Percentiles rank a stretch among this genome's conserved stretches.
Evolutionary conservation across 2,113 vertebrate species (phyloP).

Genomic region (Todiramphus chloris): DNA sequence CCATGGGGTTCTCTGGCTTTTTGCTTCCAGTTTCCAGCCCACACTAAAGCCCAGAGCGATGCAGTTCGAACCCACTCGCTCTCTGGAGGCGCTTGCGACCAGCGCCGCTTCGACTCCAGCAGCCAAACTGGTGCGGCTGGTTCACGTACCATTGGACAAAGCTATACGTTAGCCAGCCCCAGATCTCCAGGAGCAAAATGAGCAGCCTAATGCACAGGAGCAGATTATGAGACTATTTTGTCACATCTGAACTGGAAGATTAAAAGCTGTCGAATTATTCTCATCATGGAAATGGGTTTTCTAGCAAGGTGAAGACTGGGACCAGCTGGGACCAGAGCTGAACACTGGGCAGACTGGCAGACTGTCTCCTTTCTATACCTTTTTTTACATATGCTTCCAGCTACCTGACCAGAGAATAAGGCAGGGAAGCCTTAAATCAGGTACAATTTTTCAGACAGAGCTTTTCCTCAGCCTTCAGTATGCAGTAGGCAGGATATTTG

Average conservation of each 20-base stretch:
- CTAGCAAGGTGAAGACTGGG: neutral
- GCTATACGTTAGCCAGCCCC: neutral
- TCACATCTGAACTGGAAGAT: slow-evolving; percentile 29
- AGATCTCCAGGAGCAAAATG: neutral
- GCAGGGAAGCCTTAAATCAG: neutral
- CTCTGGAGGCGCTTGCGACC: neutral
- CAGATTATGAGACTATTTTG: neutral
- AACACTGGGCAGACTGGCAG: neutral
- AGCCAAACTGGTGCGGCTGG: neutral
- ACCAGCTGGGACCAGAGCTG: neutral
- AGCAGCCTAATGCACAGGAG: neutral
- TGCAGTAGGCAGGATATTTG: neutral
- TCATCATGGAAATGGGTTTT: slow-evolving; percentile 16
- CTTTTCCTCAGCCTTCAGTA: neutral
- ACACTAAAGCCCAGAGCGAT: neutral
- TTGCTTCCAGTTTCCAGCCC: neutral
- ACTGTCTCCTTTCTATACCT: neutral
- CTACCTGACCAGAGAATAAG: neutral
- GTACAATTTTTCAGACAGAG: neutral
- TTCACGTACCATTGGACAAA: neutral
- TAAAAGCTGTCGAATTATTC: slow-evolving; percentile 46
- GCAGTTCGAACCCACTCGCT: neutral
- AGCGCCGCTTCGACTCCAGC: neutral
- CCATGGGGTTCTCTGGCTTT: fast-evolving
- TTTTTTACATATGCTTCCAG: neutral